Base-by-base conservation (phyloP, 2,797 vertebrate species). In the Notolabrus celidotus region DNA sequence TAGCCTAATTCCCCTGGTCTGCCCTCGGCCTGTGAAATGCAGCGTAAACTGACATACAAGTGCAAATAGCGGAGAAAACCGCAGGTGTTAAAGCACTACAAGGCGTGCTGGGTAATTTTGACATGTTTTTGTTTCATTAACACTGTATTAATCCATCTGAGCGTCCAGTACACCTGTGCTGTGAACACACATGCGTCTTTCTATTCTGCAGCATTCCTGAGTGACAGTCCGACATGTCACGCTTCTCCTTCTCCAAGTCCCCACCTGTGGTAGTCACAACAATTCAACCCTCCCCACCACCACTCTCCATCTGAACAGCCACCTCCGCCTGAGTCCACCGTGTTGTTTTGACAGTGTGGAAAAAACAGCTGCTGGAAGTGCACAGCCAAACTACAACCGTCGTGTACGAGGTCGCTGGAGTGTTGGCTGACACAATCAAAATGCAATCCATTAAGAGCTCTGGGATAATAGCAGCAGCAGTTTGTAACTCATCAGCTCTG, bases 121-220 rank as follows among this genome's bases (percentile, higher is more conserved):
- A 91, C 90, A 91, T 94, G 94, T 96, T 96, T 96, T 94, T 88
- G 92, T 97, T 96, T 95, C 93, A 96, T 96, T 95, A 95, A 93
- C 88, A 63, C 92, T 88, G 88, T 87, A 91, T 94, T 93, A 94
- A 92, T 92, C 86, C 92, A 89, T 85, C 88, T 92, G 92, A 92
- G 94, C 91, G 91, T 90, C 81, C 71, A 53, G 64, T 86, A 72
- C 86, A 88, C 87, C 86, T 88, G 86, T 45, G 71, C 74, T 53
- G 71, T 2, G 77, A 88, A 87, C 87, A 79, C 81, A 62, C 88
- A 53, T 33, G 67, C 71, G 84, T 88, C 88, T 82, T 77, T 88
- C 51, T 16, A 20, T 65, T 56, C 50, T 15, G 49, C 41, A 57
- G 83, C 92, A 95, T 95, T 94, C 93, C 89, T 88, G 62, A 75